Conservation (phyloP, 1,140 invertebrate genomes). For the Pseudomyrmex sp. region DNA sequence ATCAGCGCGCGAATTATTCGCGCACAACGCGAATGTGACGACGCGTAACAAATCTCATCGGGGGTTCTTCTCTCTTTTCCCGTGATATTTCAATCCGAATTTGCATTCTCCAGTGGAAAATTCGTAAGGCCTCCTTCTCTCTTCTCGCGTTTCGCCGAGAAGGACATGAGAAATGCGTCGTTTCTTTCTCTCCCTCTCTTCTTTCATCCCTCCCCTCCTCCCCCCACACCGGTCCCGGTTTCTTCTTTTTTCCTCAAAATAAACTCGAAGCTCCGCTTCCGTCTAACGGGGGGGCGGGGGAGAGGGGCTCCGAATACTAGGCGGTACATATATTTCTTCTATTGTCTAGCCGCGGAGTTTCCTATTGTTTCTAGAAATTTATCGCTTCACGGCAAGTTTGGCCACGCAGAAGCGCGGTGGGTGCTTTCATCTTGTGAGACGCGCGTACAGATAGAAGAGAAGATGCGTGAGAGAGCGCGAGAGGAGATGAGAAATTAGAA, state of each 20-base stretch:
- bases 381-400: slow-evolving; percentile 84
- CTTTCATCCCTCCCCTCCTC: not conserved
- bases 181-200: slow-evolving; percentile 51
- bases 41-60: slow-evolving; percentile 60
- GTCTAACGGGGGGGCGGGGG: slow-evolving; percentile 48
- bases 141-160: slow-evolving; percentile 1
- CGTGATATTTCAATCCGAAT: slow-evolving; percentile 62
- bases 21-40: not conserved
- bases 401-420: slow-evolving; percentile 74
- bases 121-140: slow-evolving; percentile 41
- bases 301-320: slow-evolving; percentile 45
- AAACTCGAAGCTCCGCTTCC: slow-evolving; percentile 75
- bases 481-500: slow-evolving; percentile 32
- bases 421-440: slow-evolving; percentile 80
- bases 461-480: slow-evolving; percentile 10
- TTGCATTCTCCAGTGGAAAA: slow-evolving; percentile 64
- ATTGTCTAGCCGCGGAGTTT: slow-evolving; percentile 83
- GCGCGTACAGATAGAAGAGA: slow-evolving; percentile 28
- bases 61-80: slow-evolving; percentile 50
- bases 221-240: not conserved
- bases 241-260: slow-evolving; percentile 73
- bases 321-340: slow-evolving; percentile 81
- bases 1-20: slow-evolving; percentile 2
- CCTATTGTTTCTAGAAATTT: slow-evolving; percentile 84
- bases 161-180: slow-evolving; percentile 57